These are phyloP conservation scores for Lepidocyrtoides sp. DNA, from an alignment of 2,888 invertebrate species.

Conservation along the genomic window DNA sequence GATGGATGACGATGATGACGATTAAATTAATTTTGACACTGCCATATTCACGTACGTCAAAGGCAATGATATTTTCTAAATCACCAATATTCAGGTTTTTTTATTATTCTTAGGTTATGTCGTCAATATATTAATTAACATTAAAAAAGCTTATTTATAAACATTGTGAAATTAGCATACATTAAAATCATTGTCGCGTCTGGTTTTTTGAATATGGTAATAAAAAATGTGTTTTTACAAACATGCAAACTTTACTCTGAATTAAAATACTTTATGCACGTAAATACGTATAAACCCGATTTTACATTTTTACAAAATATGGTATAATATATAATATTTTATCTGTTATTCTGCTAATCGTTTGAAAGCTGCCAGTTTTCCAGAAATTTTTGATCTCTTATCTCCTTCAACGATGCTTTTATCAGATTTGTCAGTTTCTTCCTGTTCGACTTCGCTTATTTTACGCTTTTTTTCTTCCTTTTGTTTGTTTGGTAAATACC, in stretches of 20 bases:
- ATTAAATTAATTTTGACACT: neutral
- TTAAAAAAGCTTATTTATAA: too few species aligned
- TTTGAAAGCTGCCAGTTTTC: constrained; percentile 75
- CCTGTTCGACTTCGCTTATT: constrained; percentile 55
- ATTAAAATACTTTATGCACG: neutral
- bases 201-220: neutral
- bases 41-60: neutral
- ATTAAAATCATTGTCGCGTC: neutral
- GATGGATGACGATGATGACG: constrained; percentile 83
- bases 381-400: constrained; percentile 77
- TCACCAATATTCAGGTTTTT: neutral
- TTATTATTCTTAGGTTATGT: neutral
- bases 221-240: constrained; percentile 39
- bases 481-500: neutral
- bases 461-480: constrained; percentile 71
- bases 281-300: neutral
- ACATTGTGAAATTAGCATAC: neutral
- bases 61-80: neutral
- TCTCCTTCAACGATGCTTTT: constrained; percentile 51
- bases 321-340: too few species aligned
- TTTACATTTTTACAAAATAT: neutral
- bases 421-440: constrained; percentile 3
- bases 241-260: neutral
- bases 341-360: neutral
- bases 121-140: neutral